Base-by-base conservation (phyloP, 2,113 vertebrate genomes). In the Lepus americanus region DNA sequence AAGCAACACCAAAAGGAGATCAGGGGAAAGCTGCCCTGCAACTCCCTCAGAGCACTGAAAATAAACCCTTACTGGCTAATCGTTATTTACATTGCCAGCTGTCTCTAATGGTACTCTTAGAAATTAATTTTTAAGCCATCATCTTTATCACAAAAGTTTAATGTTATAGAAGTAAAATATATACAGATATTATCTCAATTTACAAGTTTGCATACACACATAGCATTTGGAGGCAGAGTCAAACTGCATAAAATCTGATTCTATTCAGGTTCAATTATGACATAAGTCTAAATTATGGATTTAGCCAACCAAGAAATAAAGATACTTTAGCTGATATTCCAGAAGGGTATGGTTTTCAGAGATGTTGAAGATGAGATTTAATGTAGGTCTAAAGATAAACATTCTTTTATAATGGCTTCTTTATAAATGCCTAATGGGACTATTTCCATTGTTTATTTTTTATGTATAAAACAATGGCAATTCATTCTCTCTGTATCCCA, bases 251-350 rank as follows among this genome's bases (percentile, higher is more conserved):
- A 95, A 93, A 81, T 92, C 51, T 80, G 14, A 14, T 95, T 90
- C 51, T 51, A 29, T 88, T 96, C 72, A 94, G 44, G n/a, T 33
- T 95, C 64, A 85, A 6, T 90, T 73, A 82, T 66, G 31, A 86
- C 0, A 0, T 86, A 90, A 12, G 31, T 74, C 81, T 95, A 92
- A 92, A 90, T 90, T 67, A 82, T 59, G 12, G 31, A 73, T 92
- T 87, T 73, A 96, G n/a, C 23, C 77, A 94, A 95, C 23, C 73
- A 93, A 94, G 55, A 87, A 96, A 92, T 82, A 90, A 66, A 92
- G 11, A 51, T 78, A 31, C 61, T 96, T 92, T 61, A 92, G 69
- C 70, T 82, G 77, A 85, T 70, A 22, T 87, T 92, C 63, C 92
- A 84, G 29, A 94, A 74, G 36, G 17, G 39, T 76, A 59, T 19